Evolutionary conservation across 2,797 vertebrate species (phyloP).

Genomic region (Bucorvus abyssinicus): DNA sequence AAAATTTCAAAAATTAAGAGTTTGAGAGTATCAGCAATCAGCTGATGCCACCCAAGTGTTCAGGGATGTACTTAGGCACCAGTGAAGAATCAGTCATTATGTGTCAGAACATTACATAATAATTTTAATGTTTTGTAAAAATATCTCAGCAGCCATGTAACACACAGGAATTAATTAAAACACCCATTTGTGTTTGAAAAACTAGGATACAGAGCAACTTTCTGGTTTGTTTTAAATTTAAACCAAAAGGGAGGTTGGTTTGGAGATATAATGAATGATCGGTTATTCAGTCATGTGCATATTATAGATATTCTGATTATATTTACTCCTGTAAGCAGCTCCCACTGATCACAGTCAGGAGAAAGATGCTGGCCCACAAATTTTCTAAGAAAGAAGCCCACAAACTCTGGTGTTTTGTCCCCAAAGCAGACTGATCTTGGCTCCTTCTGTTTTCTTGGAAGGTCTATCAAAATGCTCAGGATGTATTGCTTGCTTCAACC

Average conservation of each 20-base stretch:
- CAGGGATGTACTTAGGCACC: background rate
- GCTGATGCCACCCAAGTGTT: slow-evolving; percentile 60
- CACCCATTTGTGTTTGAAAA: slow-evolving; percentile 21
- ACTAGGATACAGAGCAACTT: background rate
- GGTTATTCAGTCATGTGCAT: background rate
- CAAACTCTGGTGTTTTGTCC: background rate
- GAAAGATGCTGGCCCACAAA: background rate
- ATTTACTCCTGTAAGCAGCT: background rate
- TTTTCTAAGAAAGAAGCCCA: background rate
- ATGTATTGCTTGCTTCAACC: accelerated
- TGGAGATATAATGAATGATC: background rate
- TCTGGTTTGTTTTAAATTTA: slow-evolving; percentile 37
- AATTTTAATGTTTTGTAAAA: slow-evolving; percentile 52
- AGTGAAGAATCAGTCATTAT: slow-evolving; percentile 39
- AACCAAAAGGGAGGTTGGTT: background rate
- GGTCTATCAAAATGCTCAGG: background rate
- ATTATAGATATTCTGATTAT: background rate
- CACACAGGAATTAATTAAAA: slow-evolving; percentile 37
- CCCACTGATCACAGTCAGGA: background rate
- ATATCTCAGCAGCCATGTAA: slow-evolving; percentile 16
- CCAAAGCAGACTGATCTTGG: background rate
- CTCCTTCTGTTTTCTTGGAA: background rate
- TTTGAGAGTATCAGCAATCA: slow-evolving; percentile 6
- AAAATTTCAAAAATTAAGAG: background rate
- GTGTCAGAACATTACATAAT: slow-evolving; percentile 54